Evolutionary conservation across 2,797 vertebrate genomes (phyloP).

Genomic region (Spinibarbus caldwelli): DNA sequence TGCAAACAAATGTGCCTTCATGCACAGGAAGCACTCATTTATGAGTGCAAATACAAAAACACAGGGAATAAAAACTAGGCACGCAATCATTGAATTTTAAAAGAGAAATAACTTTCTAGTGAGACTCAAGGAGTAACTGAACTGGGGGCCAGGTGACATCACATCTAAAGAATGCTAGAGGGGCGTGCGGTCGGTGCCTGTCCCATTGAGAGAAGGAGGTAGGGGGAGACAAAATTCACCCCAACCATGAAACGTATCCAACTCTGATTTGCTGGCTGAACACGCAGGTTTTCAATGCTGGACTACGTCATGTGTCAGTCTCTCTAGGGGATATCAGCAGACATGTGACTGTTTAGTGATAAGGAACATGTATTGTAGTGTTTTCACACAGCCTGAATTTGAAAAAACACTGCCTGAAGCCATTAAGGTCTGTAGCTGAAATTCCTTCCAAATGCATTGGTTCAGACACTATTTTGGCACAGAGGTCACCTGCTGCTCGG

Average conservation of each 20-base stretch:
- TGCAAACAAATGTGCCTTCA: constrained; percentile 12
- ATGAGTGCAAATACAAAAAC: constrained; percentile 25
- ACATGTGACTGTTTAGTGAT: constrained; percentile 25
- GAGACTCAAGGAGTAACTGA: constrained; percentile 53
- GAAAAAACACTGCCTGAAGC: not conserved
- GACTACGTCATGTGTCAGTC: constrained; percentile 27
- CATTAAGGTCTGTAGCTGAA: constrained; percentile 5
- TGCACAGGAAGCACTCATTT: not conserved
- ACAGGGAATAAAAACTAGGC: constrained; percentile 29
- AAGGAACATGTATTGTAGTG: not conserved
- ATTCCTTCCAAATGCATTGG: constrained; percentile 16
- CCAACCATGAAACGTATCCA: constrained; percentile 44
- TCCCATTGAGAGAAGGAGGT: constrained; percentile 46
- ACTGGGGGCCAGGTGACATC: constrained; percentile 65
- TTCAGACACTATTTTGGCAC: constrained; percentile 20
- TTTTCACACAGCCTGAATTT: not conserved
- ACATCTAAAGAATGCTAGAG: constrained; percentile 70
- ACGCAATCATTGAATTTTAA: constrained; percentile 28
- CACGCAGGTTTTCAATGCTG: constrained; percentile 21
- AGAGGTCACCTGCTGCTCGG: constrained; percentile 33
- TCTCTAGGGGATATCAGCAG: constrained; percentile 26
- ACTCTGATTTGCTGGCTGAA: constrained; percentile 49
- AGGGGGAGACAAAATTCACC: constrained; percentile 49
- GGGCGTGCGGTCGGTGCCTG: constrained; percentile 46
- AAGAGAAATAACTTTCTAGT: constrained; percentile 50